Conservation (phyloP, 2,888 invertebrate species). For the Crematogaster levior region DNA sequence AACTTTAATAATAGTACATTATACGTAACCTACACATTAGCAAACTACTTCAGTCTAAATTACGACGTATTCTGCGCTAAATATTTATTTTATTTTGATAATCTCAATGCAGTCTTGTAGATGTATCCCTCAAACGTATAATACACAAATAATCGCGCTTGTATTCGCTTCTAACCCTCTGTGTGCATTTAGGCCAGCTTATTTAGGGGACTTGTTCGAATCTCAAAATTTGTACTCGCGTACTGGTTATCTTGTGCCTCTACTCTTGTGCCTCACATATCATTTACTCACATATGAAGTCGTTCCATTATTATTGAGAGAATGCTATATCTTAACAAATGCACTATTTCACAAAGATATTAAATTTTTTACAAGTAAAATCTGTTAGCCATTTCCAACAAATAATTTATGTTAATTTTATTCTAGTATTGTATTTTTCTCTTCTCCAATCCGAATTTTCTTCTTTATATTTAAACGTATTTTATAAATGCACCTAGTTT, state of each 20-base stretch:
- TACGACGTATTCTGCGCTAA: conserved; percentile 10
- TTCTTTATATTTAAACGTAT: not conserved
- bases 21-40: not conserved
- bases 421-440: not conserved
- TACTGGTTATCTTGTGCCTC: not conserved
- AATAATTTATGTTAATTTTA: not conserved
- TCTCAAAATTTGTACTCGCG: conserved; percentile 7
- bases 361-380: not conserved
- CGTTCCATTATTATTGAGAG: not conserved
- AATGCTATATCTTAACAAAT: not conserved
- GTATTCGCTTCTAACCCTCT: conserved; percentile 33
- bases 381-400: not conserved
- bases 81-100: conserved; percentile 15
- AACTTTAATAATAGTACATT: not conserved
- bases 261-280: not conserved
- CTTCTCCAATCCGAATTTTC: not conserved
- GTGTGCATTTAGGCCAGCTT: conserved; percentile 28
- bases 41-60: not conserved
- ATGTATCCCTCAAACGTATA: not conserved
- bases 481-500: not conserved
- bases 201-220: conserved; percentile 21
- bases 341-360: not conserved
- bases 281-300: not conserved
- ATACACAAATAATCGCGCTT: conserved; percentile 29
- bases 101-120: conserved; percentile 19